phyloP scores from a whole-genome alignment of 2,113 vertebrate genomes.

The Dendrocopos noguchii region DNA sequence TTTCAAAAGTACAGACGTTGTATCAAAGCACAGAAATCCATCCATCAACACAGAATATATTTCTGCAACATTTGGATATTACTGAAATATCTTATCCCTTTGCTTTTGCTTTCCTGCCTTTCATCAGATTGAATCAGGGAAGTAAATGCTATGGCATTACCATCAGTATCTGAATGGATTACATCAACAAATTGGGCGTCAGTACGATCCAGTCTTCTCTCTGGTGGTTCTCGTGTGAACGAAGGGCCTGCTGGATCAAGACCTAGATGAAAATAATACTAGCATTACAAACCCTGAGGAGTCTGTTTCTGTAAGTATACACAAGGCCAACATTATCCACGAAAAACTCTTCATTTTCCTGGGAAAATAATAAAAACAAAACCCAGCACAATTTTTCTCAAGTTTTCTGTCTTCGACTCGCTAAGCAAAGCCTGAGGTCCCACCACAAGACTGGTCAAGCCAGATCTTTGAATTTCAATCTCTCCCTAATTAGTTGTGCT shows the following conservation, averaged over 20 bases:
- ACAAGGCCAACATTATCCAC: background rate
- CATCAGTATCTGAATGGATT: constrained; percentile 89
- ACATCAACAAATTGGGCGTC: constrained; percentile 95
- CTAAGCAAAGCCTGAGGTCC: background rate
- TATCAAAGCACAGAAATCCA: background rate
- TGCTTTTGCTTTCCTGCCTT: background rate
- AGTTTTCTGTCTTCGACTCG: background rate
- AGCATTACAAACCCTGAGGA: background rate
- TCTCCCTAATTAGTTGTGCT: background rate
- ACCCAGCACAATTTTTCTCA: background rate
- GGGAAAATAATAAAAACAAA: background rate
- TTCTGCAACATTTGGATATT: background rate
- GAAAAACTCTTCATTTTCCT: background rate
- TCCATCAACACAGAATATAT: background rate
- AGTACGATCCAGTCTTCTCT: constrained; percentile 81
- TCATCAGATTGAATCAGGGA: background rate
- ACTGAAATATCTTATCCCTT: background rate
- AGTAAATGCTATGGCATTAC: constrained; percentile 72
- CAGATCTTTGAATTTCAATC: background rate
- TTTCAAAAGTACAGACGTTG: background rate
- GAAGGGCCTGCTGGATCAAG: constrained; percentile 93
- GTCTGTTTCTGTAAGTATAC: background rate
- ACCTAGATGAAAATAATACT: constrained; percentile 72
- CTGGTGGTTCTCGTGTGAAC: constrained; percentile 78
- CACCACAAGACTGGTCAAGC: background rate